phyloP scores from a whole-genome alignment of 1,140 invertebrate genomes.

The Drosophila bocki region DNA sequence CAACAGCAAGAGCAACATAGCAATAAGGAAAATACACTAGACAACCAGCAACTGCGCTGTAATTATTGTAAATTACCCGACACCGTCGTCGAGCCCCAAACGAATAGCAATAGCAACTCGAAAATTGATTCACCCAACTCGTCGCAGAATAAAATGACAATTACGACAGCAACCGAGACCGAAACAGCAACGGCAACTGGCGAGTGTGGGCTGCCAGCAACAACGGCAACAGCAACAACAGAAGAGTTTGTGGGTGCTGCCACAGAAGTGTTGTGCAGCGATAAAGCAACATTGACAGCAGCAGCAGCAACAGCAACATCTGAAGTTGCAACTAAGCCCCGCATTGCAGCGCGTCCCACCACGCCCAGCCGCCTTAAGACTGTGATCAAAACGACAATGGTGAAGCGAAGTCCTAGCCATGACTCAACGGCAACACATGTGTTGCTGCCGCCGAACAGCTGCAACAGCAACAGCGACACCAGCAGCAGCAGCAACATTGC shows the following conservation, averaged over 20 bases:
- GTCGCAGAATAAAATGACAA: conserved; percentile 84
- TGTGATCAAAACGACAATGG: conserved; percentile 85
- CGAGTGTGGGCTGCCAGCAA: conserved; percentile 50
- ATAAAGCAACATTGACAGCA: conserved; percentile 78
- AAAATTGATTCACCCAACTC: conserved; percentile 79
- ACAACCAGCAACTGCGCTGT: conserved; percentile 70
- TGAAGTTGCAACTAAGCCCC: conserved; percentile 62
- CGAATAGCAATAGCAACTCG: conserved; percentile 69
- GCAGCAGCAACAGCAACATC: conserved; percentile 40
- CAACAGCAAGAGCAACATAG: conserved; percentile 67
- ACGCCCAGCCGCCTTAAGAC: conserved; percentile 83
- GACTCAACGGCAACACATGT: conserved; percentile 78
- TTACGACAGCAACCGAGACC: conserved; percentile 69
- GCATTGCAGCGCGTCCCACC: conserved; percentile 76
- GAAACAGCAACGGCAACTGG: conserved; percentile 47
- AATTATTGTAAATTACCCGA: conserved; percentile 84
- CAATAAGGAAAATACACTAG: conserved; percentile 82
- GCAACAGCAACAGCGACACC: conserved; percentile 53
- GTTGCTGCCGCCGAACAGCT: conserved; percentile 61
- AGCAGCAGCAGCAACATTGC: conserved; percentile 37
- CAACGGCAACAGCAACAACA: conserved; percentile 49
- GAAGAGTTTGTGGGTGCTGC: conserved; percentile 76
- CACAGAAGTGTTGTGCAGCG: conserved; percentile 78
- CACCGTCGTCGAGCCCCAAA: conserved; percentile 73
- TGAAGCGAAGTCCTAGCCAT: conserved; percentile 84